Evolutionary conservation across 2,113 vertebrate genomes (phyloP).

Genomic region (Oncorhynchus masou): DNA sequence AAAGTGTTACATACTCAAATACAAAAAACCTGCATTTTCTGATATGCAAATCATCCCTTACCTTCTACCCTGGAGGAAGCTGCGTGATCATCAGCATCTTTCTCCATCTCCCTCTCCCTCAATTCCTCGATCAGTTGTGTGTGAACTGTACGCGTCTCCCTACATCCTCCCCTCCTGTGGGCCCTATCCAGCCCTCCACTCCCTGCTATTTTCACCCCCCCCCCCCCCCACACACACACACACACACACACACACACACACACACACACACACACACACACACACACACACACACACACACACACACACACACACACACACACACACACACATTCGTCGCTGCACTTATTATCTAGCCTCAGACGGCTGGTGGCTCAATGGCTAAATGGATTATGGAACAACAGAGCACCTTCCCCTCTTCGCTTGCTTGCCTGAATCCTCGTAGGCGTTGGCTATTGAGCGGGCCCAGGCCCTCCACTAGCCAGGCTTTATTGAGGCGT

Average conservation of each 20-base stretch:
- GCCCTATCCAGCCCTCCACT: slow-evolving; percentile 18
- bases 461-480: slow-evolving; percentile 87
- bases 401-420: slow-evolving; percentile 89
- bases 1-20: too few species aligned
- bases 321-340: slow-evolving; percentile 61
- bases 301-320: too few species aligned
- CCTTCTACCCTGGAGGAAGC: neutral
- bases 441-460: slow-evolving; percentile 83
- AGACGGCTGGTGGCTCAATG: slow-evolving; percentile 92
- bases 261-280: too few species aligned
- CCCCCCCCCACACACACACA: too few species aligned
- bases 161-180: slow-evolving; percentile 35
- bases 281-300: too few species aligned
- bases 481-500: slow-evolving; percentile 87
- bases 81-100: neutral
- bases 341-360: slow-evolving; percentile 75
- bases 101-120: slow-evolving; percentile 29
- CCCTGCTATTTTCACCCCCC: slow-evolving; percentile 73
- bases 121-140: neutral
- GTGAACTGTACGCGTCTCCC: slow-evolving; percentile 1
- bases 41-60: too few species aligned
- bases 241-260: too few species aligned
- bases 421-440: slow-evolving; percentile 58
- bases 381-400: slow-evolving; percentile 93
- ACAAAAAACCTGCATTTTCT: too few species aligned